Conservation (phyloP, 2,113 vertebrate genomes). For the Pagrus major region DNA sequence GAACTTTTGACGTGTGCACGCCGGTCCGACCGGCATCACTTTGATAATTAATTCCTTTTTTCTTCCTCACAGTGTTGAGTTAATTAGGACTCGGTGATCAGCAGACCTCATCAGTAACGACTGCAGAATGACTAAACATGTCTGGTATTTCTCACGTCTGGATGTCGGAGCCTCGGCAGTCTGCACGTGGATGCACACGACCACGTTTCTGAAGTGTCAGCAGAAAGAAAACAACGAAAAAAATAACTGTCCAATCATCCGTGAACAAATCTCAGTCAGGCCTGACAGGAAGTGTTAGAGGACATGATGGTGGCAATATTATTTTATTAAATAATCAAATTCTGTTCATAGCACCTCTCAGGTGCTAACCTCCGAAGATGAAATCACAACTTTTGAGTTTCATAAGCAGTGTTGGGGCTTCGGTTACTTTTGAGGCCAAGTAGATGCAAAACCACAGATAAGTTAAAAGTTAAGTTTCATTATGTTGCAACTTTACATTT, state of each 20-base stretch:
- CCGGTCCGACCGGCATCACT: not conserved
- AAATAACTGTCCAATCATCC: not conserved
- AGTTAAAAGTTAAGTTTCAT: no score
- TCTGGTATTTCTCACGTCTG: not conserved
- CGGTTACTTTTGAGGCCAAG: no score
- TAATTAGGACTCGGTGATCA: not conserved
- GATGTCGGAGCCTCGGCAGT: not conserved
- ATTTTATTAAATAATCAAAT: not conserved
- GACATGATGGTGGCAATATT: not conserved
- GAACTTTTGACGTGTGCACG: not conserved
- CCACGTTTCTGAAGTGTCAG: not conserved
- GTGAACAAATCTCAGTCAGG: not conserved
- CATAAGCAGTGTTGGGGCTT: no score
- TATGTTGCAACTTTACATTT: no score
- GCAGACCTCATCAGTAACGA: not conserved
- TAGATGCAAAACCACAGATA: no score
- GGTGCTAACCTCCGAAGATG: no score
- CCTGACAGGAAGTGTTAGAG: conserved; percentile 2
- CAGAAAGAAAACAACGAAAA: not conserved
- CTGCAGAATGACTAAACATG: not conserved
- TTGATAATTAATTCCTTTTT: not conserved
- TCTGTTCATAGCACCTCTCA: no score
- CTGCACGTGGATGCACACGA: not conserved
- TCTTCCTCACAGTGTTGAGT: not conserved
- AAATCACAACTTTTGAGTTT: no score